Evolutionary conservation across 1,140 invertebrate genomes (phyloP), one percentile per base, ranked within the genome.

Genomic region (Eurosta solidaginis): DNA sequence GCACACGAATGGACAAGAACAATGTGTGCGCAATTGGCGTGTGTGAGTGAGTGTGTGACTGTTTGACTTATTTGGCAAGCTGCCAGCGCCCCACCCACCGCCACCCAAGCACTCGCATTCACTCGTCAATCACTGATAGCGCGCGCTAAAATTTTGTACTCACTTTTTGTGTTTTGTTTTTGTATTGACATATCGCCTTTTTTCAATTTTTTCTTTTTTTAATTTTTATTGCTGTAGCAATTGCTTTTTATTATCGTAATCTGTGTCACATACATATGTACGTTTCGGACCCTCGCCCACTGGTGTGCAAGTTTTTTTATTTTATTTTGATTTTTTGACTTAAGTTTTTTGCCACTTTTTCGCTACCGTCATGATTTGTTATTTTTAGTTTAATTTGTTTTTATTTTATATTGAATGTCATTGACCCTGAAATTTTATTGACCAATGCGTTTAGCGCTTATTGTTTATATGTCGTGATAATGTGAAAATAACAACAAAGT

Each of bases 351-450:
- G n/a, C 10, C 17, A 17, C 29, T 68, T 20, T 68, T 3, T 25
- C 5, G 7, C 17, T 33, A 63, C 22, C 20, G 27, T 42, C 33
- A 22, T 29, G 3, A 20, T 68, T 47, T 68, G 17, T 68, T 40
- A 6, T 68, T 68, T 10, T 68, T 68, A 9, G 33, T 59, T 59
- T 59, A 36, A 12, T 59, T 4, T n/a, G 14, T 54, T 22, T 59
- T 59, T 14, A 33, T 59, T 33, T 33, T 29, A 33, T n/a, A 20
- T n/a, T 40, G 33, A 17, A 10, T 68, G 59, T 68, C 59, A 68
- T 68, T 68, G 59, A 68, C 59, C 59, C 59, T 68, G 59, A 68
- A 68, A 68, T 68, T 29, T 68, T 40, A 68, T 68, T 68, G 59
- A 68, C 59, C 59, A 68, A 40, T 33, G 59, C 2, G 22, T 68